Evolutionary conservation across 2,797 vertebrate species (phyloP).

Genomic region (Decapterus maruadsi): DNA sequence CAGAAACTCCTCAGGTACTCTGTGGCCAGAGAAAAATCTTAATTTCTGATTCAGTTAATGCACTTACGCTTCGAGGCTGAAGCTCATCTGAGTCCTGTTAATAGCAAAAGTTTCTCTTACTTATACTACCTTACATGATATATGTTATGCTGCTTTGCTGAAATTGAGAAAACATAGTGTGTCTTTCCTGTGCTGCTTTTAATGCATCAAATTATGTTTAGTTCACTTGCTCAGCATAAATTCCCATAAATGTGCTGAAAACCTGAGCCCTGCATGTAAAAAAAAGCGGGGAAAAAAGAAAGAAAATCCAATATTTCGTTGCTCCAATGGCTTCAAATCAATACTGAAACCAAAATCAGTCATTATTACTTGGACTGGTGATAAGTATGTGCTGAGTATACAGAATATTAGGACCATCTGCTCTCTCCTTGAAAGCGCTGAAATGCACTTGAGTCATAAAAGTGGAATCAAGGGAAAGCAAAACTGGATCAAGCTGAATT

Average conservation of each 20-base stretch:
- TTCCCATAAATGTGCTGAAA: constrained; percentile 55
- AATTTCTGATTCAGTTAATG: not conserved
- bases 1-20: constrained; percentile 40
- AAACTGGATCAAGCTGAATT: constrained; percentile 44
- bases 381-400: constrained; percentile 39
- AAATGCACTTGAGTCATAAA: constrained; percentile 52
- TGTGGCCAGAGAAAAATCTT: not conserved
- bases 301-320: constrained; percentile 46
- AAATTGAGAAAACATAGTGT: not conserved
- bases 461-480: constrained; percentile 28
- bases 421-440: constrained; percentile 24
- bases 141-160: not conserved
- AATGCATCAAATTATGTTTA: constrained; percentile 7
- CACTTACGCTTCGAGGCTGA: not conserved
- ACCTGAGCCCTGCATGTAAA: constrained; percentile 26
- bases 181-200: constrained; percentile 19
- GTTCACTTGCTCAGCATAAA: constrained; percentile 48
- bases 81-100: not conserved
- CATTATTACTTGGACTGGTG: constrained; percentile 45
- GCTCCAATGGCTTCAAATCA: constrained; percentile 61
- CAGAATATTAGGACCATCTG: constrained; percentile 49
- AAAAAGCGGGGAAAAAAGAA: no score
- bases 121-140: not conserved
- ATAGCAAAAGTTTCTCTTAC: not conserved
- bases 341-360: constrained; percentile 61